Percentiles rank a stretch among this genome's conserved stretches.
Conservation (phyloP, 2,888 invertebrate species). For the Trichogramma dendrolimi region DNA sequence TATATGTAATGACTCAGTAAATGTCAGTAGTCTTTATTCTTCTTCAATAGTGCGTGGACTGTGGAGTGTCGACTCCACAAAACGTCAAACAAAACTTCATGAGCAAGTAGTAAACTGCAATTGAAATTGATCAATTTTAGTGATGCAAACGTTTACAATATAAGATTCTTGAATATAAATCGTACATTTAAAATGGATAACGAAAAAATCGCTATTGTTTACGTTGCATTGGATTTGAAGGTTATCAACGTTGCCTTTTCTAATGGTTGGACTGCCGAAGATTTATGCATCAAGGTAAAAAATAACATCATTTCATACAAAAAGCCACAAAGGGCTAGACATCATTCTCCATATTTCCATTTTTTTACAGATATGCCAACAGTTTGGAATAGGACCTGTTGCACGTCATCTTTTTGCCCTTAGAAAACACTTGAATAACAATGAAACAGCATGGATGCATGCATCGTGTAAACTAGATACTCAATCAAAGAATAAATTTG, state of each 20-base stretch:
- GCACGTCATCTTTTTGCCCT: constrained; percentile 76
- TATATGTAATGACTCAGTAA: too few relatives aligned
- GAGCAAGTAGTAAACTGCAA: too few relatives aligned
- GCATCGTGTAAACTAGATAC: constrained; percentile 58
- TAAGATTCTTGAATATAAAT: too few relatives aligned
- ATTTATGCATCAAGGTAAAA: constrained; percentile 46
- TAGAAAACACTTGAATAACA: constrained; percentile 54
- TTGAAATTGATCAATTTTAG: too few relatives aligned
- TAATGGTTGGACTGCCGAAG: constrained; percentile 41
- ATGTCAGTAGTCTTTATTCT: too few relatives aligned
- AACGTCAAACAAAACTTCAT: too few relatives aligned
- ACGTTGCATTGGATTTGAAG: constrained; percentile 41
- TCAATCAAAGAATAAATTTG: constrained; percentile 58
- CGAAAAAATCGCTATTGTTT: constrained; percentile 38
- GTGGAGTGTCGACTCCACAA: too few relatives aligned
- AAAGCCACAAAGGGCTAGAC: neutral
- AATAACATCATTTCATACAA: neutral
- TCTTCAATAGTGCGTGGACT: too few relatives aligned
- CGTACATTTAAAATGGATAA: constrained; percentile 38
- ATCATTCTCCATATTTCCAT: constrained; percentile 3
- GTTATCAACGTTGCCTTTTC: constrained; percentile 38
- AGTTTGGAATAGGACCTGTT: constrained; percentile 70
- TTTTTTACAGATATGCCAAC: constrained; percentile 60
- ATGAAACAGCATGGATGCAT: constrained; percentile 66
- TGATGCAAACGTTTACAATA: too few relatives aligned